Evolutionary conservation across 2,888 invertebrate genomes (phyloP), one percentile per base, ranked within the genome.

Genomic region (Autographa pulchrina): DNA sequence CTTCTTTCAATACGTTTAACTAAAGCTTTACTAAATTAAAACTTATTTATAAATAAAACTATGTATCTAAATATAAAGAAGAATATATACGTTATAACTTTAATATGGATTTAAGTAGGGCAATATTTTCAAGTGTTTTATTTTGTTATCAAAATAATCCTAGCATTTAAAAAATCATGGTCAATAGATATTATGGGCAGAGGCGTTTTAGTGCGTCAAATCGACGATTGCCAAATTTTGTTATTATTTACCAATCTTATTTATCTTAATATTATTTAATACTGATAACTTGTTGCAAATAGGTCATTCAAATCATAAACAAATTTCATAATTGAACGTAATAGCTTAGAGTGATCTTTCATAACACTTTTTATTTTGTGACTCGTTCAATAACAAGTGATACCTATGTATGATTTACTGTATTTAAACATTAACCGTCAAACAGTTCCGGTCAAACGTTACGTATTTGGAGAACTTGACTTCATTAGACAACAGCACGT

Each of bases 401-500:
- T 38, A 38, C 38, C 38, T 38, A 38, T 38, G 38, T 38, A 38
- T 11, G 11, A 11, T 11, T 58, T 6, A n/a, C n/a, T 11, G 25
- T 61, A 31, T 52, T 64, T 38, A 62, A 63, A n/a, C 58, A 67
- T 56, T 63, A 43, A 41, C 56, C 59, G 52, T 20, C n/a, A 60
- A n/a, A 62, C 20, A 62, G 61, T 74, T 78, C 72, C 76, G 66
- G 63, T 48, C 52, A 68, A 38, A 61, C 68, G 43, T n/a, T 48
- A 31, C 72, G 68, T 73, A 78, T 81, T 77, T 75, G 62, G 70
- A 77, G 75, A 68, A 70, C 70, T 66, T 43, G 16, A 70, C 62
- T 62, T 70, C 84, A 84, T 79, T 84, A 61, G 58, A 71, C 43
- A 73, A 68, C 58, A 73, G 63, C 66, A 75, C 66, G 52, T 59